phyloP scores from a whole-genome alignment of 2,888 invertebrate genomes.

The Ligdia adustata region DNA sequence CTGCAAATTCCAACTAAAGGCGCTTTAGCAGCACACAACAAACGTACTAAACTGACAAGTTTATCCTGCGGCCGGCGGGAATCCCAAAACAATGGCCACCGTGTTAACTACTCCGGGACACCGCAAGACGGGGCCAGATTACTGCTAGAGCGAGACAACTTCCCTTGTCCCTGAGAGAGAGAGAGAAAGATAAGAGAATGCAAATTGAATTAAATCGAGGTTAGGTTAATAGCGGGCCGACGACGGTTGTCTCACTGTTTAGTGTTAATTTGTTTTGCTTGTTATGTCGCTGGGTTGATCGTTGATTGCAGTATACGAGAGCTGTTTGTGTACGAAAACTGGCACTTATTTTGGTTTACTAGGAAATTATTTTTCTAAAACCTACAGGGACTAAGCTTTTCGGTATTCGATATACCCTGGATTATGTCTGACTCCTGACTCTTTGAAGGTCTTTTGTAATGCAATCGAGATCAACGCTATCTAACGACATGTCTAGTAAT shows the following conservation, averaged over 20 bases:
- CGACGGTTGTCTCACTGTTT: constrained; percentile 44
- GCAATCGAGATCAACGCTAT: too few species aligned
- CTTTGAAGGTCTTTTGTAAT: too few species aligned
- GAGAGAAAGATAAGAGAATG: constrained; percentile 38
- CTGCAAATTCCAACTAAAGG: background rate
- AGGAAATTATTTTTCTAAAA: too few species aligned
- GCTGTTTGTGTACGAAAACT: background rate
- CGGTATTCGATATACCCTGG: too few species aligned
- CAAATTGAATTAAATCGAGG: constrained; percentile 62
- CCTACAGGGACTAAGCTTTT: too few species aligned
- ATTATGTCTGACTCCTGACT: too few species aligned
- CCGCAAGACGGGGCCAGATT: constrained; percentile 57
- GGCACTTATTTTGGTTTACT: too few species aligned
- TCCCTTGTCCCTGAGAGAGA: background rate
- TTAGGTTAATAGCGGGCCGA: constrained; percentile 58
- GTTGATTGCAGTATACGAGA: background rate
- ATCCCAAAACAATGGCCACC: constrained; percentile 41
- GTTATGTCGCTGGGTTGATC: constrained; percentile 13
- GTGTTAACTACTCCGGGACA: constrained; percentile 44
- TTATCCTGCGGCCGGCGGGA: constrained; percentile 39
- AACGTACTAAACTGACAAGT: constrained; percentile 44
- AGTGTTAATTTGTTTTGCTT: constrained; percentile 38
- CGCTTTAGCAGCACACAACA: background rate
- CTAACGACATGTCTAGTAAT: too few species aligned
- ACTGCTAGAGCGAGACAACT: constrained; percentile 31